These are phyloP conservation scores for Ardeotis arabs DNA, from an alignment of 2,113 vertebrate species.

Conservation along the genomic window DNA sequence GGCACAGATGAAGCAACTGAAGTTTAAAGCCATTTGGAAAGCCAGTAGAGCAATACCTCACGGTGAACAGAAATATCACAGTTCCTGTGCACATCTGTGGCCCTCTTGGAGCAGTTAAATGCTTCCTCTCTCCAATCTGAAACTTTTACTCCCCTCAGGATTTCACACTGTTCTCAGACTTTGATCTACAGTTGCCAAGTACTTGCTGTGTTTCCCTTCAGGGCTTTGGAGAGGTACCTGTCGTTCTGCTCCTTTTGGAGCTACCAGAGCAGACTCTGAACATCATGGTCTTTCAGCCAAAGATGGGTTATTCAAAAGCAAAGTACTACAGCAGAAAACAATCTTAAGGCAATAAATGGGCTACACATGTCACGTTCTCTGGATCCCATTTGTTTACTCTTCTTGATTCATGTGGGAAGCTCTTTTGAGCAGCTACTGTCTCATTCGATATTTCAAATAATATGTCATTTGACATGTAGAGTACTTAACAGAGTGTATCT, in stretches of 20 bases:
- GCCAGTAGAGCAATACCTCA: not conserved
- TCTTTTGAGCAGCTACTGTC: not conserved
- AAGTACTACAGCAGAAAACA: not conserved
- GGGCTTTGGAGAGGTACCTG: not conserved
- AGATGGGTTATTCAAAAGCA: not conserved
- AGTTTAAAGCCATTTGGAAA: not conserved
- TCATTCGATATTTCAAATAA: not conserved
- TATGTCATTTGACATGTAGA: not conserved
- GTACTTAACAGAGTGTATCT: not conserved
- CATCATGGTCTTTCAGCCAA: not conserved
- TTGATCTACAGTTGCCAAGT: not conserved
- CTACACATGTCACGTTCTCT: not conserved
- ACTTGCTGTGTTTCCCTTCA: not conserved
- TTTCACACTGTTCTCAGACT: not conserved
- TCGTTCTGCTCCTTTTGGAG: not conserved
- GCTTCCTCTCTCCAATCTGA: not conserved
- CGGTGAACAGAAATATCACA: not conserved
- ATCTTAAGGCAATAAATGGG: not conserved
- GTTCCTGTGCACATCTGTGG: not conserved
- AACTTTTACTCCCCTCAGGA: not conserved
- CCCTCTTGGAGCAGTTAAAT: not conserved
- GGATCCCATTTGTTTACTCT: not conserved
- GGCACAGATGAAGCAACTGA: not conserved
- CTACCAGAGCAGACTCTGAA: not conserved
- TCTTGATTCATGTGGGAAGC: not conserved